Evolutionary conservation across 1,140 invertebrate genomes (phyloP).

Genomic region (Drosophila burlai): DNA sequence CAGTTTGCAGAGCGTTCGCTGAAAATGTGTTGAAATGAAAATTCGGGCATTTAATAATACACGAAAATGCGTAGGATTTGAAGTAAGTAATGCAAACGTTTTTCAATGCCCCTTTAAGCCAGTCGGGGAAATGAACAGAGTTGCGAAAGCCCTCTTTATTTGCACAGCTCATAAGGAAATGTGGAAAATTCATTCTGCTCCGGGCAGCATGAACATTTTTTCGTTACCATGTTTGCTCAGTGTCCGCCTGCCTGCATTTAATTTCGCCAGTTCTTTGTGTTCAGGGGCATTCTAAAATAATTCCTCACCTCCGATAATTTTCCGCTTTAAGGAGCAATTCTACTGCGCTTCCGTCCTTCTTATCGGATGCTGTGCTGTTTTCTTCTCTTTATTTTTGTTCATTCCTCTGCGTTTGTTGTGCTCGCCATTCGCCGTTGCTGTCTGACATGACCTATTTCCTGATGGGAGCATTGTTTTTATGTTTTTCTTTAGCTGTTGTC

Average conservation of each 20-base stretch:
- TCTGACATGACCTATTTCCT: slow-evolving; percentile 34
- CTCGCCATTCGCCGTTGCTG: slow-evolving; percentile 28
- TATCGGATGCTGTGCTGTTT: slow-evolving; percentile 1
- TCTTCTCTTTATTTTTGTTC: slow-evolving; percentile 4
- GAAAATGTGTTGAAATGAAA: slow-evolving; percentile 20
- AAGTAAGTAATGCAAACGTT: not conserved
- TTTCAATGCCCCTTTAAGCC: not conserved
- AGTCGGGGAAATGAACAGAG: not conserved
- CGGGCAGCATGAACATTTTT: slow-evolving; percentile 19
- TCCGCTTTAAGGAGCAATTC: slow-evolving; percentile 28
- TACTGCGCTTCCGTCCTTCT: slow-evolving; percentile 1
- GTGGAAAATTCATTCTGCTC: slow-evolving; percentile 2
- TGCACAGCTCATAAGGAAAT: not conserved
- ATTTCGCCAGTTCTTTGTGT: slow-evolving; percentile 26
- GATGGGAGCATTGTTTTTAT: slow-evolving; percentile 21
- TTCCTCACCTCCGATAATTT: slow-evolving; percentile 28
- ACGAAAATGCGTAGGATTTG: not conserved
- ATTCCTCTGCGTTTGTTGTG: slow-evolving; percentile 37
- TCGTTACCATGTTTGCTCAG: slow-evolving; percentile 25
- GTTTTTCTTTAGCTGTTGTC: slow-evolving; percentile 5
- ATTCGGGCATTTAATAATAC: slow-evolving; percentile 18
- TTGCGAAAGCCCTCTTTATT: slow-evolving; percentile 5
- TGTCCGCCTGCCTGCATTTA: slow-evolving; percentile 36
- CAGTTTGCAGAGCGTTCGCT: slow-evolving; percentile 2
- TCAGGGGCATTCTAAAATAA: slow-evolving; percentile 11